Evolutionary conservation across 2,113 vertebrate species (phyloP).

Genomic region (Notarius lentiginosus): DNA sequence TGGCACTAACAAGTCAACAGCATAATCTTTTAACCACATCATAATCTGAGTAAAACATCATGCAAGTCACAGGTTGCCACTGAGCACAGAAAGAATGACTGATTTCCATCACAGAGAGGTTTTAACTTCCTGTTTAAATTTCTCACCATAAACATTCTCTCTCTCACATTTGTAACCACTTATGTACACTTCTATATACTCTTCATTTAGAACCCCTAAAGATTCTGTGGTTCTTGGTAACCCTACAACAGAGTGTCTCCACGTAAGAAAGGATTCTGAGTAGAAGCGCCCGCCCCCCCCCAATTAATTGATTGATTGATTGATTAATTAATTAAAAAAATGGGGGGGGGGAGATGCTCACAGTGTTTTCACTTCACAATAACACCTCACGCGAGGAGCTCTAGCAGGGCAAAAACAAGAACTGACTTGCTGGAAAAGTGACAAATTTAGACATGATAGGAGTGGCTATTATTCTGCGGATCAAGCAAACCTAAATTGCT

Average conservation of each 20-base stretch:
- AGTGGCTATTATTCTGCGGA: background rate
- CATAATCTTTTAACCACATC: background rate
- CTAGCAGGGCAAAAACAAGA: background rate
- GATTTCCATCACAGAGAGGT: background rate
- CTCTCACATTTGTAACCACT: background rate
- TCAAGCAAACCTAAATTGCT: background rate
- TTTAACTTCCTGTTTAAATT: background rate
- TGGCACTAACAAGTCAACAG: background rate
- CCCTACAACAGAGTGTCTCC: background rate
- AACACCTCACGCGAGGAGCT: background rate
- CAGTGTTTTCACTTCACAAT: background rate
- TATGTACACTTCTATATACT: background rate
- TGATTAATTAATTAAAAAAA: too few species aligned
- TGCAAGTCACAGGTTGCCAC: background rate
- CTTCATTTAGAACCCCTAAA: background rate
- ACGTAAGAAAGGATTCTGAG: background rate
- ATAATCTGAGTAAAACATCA: background rate
- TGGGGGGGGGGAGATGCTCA: background rate
- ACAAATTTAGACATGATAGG: background rate
- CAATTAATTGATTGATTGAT: too few species aligned
- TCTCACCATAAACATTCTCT: constrained; percentile 1
- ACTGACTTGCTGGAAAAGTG: background rate
- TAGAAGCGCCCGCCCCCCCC: too few species aligned
- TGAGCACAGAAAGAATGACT: background rate
- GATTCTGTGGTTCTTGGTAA: background rate